phyloP scores from a whole-genome alignment of 2,888 invertebrate species.

The Entomobrya proxima region DNA sequence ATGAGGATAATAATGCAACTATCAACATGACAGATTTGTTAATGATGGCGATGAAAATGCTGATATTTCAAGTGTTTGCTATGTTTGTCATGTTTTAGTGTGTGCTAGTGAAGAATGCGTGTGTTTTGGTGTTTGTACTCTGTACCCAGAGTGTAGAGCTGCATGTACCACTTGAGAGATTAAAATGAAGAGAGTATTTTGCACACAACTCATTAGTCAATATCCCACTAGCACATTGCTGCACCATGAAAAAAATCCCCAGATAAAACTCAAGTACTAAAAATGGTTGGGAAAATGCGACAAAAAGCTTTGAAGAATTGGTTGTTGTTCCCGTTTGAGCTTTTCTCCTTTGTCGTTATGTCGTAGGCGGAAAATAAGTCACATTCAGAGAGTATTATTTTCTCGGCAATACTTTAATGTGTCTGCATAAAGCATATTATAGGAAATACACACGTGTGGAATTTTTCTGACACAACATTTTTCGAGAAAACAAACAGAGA shows the following conservation, averaged over 20 bases:
- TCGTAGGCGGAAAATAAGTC: not conserved
- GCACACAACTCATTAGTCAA: slow-evolving; percentile 59
- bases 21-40: slow-evolving; percentile 64
- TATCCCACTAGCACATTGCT: not conserved
- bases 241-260: not conserved
- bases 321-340: not conserved
- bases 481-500: slow-evolving; percentile 23
- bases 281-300: not conserved
- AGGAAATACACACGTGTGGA: slow-evolving; percentile 56
- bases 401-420: not conserved
- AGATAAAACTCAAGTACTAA: not conserved
- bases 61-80: slow-evolving; percentile 57
- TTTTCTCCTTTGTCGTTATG: not conserved
- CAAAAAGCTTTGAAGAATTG: not conserved
- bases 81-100: slow-evolving; percentile 40
- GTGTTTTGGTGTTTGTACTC: slow-evolving; percentile 4
- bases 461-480: slow-evolving; percentile 12
- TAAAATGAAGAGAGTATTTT: slow-evolving; percentile 56
- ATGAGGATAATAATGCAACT: slow-evolving; percentile 48
- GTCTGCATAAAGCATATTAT: not conserved
- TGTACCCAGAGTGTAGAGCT: not conserved
- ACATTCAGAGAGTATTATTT: slow-evolving; percentile 5
- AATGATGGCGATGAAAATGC: slow-evolving; percentile 63
- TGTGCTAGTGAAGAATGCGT: not conserved
- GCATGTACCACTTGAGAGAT: slow-evolving; percentile 55